These are phyloP conservation scores for Lasioglossum zephyrum DNA, from an alignment of 2,888 invertebrate genomes.

Conservation along the genomic window DNA sequence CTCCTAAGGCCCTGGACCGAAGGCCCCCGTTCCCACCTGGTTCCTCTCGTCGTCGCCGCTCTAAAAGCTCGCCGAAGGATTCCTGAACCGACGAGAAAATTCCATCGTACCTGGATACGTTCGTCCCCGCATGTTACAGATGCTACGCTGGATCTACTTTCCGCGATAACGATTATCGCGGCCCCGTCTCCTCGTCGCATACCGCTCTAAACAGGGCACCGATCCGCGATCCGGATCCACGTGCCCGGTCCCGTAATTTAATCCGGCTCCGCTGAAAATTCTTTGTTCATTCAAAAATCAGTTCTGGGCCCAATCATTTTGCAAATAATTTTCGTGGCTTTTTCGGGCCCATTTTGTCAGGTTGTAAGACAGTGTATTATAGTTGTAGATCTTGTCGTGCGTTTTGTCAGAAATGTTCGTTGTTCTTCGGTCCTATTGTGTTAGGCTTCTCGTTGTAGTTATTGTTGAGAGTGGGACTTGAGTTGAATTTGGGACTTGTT, in stretches of 20 bases:
- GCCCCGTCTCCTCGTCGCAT: background rate
- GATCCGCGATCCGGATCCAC: background rate
- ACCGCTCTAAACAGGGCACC: background rate
- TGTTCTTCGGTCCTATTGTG: too few relatives aligned
- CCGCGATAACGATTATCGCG: constrained; percentile 23
- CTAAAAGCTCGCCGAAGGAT: constrained; percentile 51
- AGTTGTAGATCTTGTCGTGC: rapidly evolving
- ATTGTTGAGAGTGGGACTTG: too few relatives aligned
- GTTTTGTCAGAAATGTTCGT: too few relatives aligned
- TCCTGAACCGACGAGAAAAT: constrained; percentile 54
- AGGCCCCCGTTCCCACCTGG: background rate
- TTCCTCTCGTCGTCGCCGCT: constrained; percentile 11
- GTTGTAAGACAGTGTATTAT: too few relatives aligned
- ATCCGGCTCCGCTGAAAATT: background rate
- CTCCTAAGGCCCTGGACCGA: constrained; percentile 31
- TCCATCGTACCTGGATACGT: constrained; percentile 41
- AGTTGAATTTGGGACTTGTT: too few relatives aligned
- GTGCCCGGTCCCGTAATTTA: background rate
- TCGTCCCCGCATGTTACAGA: constrained; percentile 17
- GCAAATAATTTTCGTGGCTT: too few relatives aligned
- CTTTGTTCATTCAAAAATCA: background rate
- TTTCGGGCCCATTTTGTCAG: too few relatives aligned
- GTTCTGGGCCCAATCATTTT: background rate
- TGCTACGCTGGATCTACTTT: constrained; percentile 20
- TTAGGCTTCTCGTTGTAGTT: too few relatives aligned